phyloP scores from a whole-genome alignment of 2,113 vertebrate species.

The Hyperopisus bebe region DNA sequence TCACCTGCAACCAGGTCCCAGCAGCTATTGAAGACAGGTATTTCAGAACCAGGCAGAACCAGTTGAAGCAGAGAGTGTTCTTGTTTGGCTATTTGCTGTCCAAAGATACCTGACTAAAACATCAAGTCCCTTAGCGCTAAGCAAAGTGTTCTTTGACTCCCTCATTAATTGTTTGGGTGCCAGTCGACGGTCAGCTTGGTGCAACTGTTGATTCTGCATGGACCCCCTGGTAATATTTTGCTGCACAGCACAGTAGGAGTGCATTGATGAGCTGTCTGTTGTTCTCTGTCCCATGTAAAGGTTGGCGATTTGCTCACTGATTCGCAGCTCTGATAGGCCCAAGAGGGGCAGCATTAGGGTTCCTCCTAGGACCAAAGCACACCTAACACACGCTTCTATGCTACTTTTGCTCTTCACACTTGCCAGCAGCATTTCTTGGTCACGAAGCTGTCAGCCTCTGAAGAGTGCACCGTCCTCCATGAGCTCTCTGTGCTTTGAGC shows the following conservation, averaged over 20 bases:
- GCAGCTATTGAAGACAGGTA: background rate
- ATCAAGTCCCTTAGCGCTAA: background rate
- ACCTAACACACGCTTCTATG: background rate
- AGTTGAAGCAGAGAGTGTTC: background rate
- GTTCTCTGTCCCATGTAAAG: background rate
- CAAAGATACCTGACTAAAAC: background rate
- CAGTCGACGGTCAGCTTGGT: background rate
- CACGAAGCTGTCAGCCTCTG: background rate
- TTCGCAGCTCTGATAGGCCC: background rate
- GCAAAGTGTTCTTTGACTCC: background rate
- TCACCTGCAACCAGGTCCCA: background rate
- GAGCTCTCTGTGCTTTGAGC: slow-evolving; percentile 39
- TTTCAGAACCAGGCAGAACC: background rate
- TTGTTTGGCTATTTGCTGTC: background rate
- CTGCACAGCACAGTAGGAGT: background rate
- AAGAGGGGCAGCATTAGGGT: background rate
- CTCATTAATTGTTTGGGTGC: background rate
- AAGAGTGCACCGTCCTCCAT: background rate
- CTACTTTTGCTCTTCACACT: background rate
- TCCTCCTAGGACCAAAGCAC: background rate
- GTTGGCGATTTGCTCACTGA: background rate
- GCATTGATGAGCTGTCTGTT: background rate
- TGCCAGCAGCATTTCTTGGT: background rate
- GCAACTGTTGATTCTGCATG: background rate
- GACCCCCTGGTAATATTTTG: too few species aligned